Base-by-base conservation (phyloP, 1,140 invertebrate genomes). In the Bombus superbus region DNA sequence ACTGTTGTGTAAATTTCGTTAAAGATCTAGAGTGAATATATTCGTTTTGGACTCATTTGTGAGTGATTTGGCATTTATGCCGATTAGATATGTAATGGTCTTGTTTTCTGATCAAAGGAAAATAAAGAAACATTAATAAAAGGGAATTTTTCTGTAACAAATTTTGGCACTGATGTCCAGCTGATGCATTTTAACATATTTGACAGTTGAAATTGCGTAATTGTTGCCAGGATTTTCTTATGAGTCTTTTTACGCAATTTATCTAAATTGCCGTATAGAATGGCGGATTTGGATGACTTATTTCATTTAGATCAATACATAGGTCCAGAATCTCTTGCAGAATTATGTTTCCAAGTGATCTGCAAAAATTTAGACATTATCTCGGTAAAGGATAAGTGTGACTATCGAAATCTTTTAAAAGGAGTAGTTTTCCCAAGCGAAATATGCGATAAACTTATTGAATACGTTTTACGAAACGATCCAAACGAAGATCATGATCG, bases 361-460 rank as follows among this genome's bases (percentile, higher is more conserved):
- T 96, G 97, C 83, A 95, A 96, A 87, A 95, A 97, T 93, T 89
- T 97, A n/a, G 95, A 96, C 74, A 96, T 96, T 22, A 96, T 97
- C 81, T 96, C 96, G 71, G 92, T 91, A 40, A 92, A 89, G 68
- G 92, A 92, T 77, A 88, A 92, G 68, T 81, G 87, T 76, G 94
- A 93, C 10, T 93, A 94, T 62, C 91, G 95, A 81, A 91, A 88
- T 85, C 93, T 96, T 57, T 95, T 93, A 83, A 94, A 95, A 88
- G 96, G 96, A 64, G 92, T 97, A 59, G 95, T 95, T 85, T 95
- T 97, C 68, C 97, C 97, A 13, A 96, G 96, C 88, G 97, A 97
- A 94, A 97, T 97, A 86, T 97, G 97, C 92, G 97, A 97, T 92
- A 96, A 95, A 92, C 94, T 98, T 32, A 94, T 98, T 10, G 94